These are phyloP conservation scores for Andrena marginata DNA, from an alignment of 2,888 invertebrate genomes.

Conservation along the genomic window DNA sequence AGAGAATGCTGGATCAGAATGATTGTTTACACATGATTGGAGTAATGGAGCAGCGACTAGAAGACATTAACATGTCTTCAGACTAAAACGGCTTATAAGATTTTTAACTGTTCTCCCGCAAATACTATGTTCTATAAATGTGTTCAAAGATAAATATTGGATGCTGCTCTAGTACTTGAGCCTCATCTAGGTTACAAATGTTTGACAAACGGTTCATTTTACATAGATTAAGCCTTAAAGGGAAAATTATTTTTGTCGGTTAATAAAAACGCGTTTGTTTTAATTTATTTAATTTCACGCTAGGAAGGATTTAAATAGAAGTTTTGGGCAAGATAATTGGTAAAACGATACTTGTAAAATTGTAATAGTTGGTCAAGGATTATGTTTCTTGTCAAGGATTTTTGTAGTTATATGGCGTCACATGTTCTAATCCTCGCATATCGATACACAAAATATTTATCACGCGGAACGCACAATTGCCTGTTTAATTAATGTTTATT, in stretches of 20 bases:
- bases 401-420: background rate
- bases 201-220: conserved; percentile 12
- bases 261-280: conserved; percentile 3
- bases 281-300: background rate
- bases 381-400: background rate
- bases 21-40: background rate
- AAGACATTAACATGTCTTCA: background rate
- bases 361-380: background rate
- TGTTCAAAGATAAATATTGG: conserved; percentile 36
- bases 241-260: conserved; percentile 5
- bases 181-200: background rate
- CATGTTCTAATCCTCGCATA: background rate
- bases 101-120: conserved; percentile 14
- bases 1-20: background rate
- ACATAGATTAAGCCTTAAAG: background rate
- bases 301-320: background rate
- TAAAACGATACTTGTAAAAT: background rate
- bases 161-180: background rate
- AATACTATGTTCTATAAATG: conserved; percentile 39
- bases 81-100: background rate
- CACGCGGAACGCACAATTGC: conserved; percentile 51
- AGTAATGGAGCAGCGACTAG: background rate
- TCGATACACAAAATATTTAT: conserved; percentile 9
- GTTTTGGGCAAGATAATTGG: background rate
- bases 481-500: conserved; percentile 37